Evolutionary conservation across 2,113 vertebrate genomes (phyloP).

Genomic region (Forbesichthys papilliferus): DNA sequence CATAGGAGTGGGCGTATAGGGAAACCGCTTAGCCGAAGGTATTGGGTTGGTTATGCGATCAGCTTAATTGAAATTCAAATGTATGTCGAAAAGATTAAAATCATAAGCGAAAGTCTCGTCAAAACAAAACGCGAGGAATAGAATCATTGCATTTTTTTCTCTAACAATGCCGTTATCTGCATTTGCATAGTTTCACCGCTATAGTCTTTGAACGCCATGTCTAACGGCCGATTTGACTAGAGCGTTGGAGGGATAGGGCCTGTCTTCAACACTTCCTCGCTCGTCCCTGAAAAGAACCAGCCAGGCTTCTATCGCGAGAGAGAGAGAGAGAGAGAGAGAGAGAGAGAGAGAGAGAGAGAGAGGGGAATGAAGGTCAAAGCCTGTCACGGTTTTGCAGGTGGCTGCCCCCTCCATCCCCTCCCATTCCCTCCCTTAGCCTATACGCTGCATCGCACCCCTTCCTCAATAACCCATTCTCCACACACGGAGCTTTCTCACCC

Average conservation of each 20-base stretch:
- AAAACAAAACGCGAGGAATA: slow-evolving; percentile 66
- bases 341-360: slow-evolving; percentile 38
- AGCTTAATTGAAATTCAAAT: slow-evolving; percentile 48
- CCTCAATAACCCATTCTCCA: slow-evolving; percentile 71
- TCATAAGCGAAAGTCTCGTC: slow-evolving; percentile 49
- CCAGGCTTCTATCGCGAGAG: slow-evolving; percentile 64
- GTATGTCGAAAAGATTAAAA: slow-evolving; percentile 59
- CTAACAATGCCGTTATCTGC: slow-evolving; percentile 85
- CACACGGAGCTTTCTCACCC: slow-evolving; percentile 62
- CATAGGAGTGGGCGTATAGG: slow-evolving; percentile 37
- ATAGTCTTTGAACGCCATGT: slow-evolving; percentile 91
- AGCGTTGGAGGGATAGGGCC: slow-evolving; percentile 76
- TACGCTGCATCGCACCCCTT: slow-evolving; percentile 45
- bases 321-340: slow-evolving; percentile 7
- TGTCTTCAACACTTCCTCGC: slow-evolving; percentile 74
- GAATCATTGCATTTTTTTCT: slow-evolving; percentile 77
- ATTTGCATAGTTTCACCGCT: slow-evolving; percentile 89
- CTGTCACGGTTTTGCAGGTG: slow-evolving; percentile 86
- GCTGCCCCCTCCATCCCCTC: slow-evolving; percentile 75
- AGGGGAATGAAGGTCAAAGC: slow-evolving; percentile 89
- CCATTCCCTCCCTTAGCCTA: slow-evolving; percentile 21
- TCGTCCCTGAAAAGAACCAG: slow-evolving; percentile 73
- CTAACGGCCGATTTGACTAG: slow-evolving; percentile 79
- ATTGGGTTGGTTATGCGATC: slow-evolving; percentile 15
- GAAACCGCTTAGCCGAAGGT: slow-evolving; percentile 35